Base-by-base conservation (phyloP, 2,888 invertebrate genomes). In the Brassicogethes aeneus region DNA sequence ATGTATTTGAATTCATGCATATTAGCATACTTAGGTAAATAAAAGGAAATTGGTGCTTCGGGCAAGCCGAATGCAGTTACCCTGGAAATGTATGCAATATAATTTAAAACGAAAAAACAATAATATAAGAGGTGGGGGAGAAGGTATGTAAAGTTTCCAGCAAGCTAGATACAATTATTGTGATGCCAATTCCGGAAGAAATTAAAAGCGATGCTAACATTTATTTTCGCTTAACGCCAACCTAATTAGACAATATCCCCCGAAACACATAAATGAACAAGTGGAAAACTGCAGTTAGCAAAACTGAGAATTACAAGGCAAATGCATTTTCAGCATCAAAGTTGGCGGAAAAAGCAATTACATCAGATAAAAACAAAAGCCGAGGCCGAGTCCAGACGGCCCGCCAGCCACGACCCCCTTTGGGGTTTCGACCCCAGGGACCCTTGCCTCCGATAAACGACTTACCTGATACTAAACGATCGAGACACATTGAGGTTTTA, bases 271-370 rank as follows among this genome's bases (percentile, higher is more conserved):
- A 36, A 40, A 40, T 41, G 44, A 48, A 50, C 48, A 46, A 50
- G 44, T 43, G 34, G 47, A 43, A 45, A 49, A 51, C 42, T 51
- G 55, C 51, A 52, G 46, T 52, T 51, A 46, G 47, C 42, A 46
- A 49, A n/a, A 51, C 51, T 47, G 55, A 47, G 50, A 56, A 52
- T 50, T 51, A 53, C 50, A 46, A 44, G 42, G 39, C 46, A 47
- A 55, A 54, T 56, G 54, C 53, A 55, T 54, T 57, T 53, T 30
- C 51, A 48, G 43, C 50, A 42, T 55, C 52, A 42, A 51, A 53
- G 43, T 49, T 44, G 42, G 41, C 50, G 38, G 50, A 41, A 52
- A 50, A 51, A 44, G 49, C 49, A 53, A 54, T 56, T 53, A 52
- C 46, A 42, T 37, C 39, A 41, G 48, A 48, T 53, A 52, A 51